Evolutionary conservation across 1,140 invertebrate species (phyloP).

Genomic region (Spodoptera frugiperda): DNA sequence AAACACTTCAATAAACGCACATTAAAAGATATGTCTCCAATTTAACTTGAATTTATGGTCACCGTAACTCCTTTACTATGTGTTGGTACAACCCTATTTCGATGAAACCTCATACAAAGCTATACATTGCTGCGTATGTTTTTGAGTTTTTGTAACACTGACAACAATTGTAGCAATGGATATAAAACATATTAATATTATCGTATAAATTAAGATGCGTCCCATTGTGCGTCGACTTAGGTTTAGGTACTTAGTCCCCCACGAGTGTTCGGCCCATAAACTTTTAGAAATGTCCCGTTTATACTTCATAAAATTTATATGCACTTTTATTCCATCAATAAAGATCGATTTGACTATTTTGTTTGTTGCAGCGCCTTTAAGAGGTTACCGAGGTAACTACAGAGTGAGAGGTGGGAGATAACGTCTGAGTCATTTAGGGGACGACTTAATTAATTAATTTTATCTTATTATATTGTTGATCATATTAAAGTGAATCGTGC

Average conservation of each 20-base stretch:
- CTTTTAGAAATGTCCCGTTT: constrained; percentile 76
- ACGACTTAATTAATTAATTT: too few relatives aligned
- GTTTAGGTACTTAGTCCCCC: constrained; percentile 64
- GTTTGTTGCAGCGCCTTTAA: constrained; percentile 58
- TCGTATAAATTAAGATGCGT: constrained; percentile 10
- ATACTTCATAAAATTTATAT: constrained; percentile 84
- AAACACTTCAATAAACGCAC: constrained; percentile 80
- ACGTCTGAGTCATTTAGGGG: neutral
- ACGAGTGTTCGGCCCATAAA: constrained; percentile 73
- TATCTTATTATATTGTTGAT: too few relatives aligned
- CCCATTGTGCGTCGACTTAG: constrained; percentile 54
- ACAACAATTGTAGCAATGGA: constrained; percentile 55
- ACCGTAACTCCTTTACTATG: constrained; percentile 66
- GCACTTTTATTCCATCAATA: constrained; percentile 80
- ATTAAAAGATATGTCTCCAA: constrained; percentile 82
- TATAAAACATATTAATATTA: constrained; percentile 27
- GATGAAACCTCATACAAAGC: neutral
- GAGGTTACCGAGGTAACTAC: constrained; percentile 29
- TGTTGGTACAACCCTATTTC: constrained; percentile 16
- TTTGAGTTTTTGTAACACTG: neutral
- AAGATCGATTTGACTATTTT: constrained; percentile 77
- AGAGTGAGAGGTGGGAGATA: neutral
- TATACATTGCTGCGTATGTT: constrained; percentile 47
- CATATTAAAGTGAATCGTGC: too few relatives aligned
- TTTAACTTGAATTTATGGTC: constrained; percentile 80